Percentiles rank a stretch among this genome's conserved stretches.
Conservation (phyloP, 2,797 vertebrate species). For the Protonibea diacanthus region DNA sequence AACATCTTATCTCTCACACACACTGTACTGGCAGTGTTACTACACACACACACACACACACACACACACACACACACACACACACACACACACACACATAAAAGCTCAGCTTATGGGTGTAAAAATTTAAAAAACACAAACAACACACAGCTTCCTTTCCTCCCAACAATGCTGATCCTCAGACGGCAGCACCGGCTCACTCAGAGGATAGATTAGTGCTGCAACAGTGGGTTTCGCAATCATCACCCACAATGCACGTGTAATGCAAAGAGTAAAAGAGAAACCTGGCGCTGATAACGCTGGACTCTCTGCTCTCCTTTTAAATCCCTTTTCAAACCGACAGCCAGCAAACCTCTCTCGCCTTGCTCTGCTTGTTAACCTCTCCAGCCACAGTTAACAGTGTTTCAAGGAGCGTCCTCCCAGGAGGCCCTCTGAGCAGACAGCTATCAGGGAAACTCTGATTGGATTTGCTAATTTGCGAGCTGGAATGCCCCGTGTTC, state of each 20-base stretch:
- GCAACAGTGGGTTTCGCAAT: conserved; percentile 30
- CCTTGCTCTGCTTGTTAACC: conserved; percentile 64
- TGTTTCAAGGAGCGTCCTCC: conserved; percentile 38
- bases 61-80: too few relatives aligned
- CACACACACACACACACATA: too few relatives aligned
- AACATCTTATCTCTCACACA: conserved; percentile 52
- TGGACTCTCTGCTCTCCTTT: conserved; percentile 10
- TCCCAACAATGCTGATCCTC: conserved; percentile 28
- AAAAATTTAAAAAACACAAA: not conserved
- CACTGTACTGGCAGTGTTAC: conserved; percentile 22
- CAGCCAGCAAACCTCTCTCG: conserved; percentile 7
- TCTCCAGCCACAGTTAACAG: conserved; percentile 46
- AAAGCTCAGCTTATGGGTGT: conserved; percentile 3
- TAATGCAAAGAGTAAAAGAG: not conserved
- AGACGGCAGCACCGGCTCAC: conserved; percentile 17
- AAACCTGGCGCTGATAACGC: not conserved
- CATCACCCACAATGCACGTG: conserved; percentile 5
- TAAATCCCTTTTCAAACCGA: conserved; percentile 5
- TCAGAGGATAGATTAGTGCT: conserved; percentile 40
- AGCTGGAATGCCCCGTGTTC: conserved; percentile 33
- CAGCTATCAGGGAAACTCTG: conserved; percentile 49
- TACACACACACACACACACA: not conserved
- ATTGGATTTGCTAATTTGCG: conserved; percentile 65
- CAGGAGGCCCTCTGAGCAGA: conserved; percentile 47
- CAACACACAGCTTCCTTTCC: conserved; percentile 35